A percentile compares a stretch with the other conserved stretches of the same genome.
phyloP scores from a whole-genome alignment of 2,888 invertebrate genomes.

The Cecidostiba fungosa region DNA sequence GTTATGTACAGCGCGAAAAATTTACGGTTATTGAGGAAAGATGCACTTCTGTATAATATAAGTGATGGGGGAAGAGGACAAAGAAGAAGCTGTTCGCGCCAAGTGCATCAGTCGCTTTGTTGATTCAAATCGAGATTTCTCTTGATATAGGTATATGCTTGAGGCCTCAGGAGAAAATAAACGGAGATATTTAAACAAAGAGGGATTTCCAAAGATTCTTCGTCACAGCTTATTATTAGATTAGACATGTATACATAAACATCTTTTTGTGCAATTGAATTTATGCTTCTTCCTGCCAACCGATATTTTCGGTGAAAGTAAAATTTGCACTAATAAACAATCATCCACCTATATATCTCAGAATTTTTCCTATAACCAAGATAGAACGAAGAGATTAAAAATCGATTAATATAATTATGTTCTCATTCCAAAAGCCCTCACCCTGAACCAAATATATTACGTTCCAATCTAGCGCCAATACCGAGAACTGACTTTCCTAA shows the following conservation, averaged over 20 bases:
- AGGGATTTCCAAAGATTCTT: not conserved
- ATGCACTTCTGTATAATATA: too few species aligned
- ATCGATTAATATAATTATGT: not conserved
- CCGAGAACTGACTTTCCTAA: not conserved
- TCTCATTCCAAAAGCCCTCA: not conserved
- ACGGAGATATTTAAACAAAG: conserved; percentile 7
- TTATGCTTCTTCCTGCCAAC: not conserved
- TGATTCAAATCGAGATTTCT: not conserved
- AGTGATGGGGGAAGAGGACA: not conserved
- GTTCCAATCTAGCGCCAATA: not conserved
- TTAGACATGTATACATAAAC: not conserved
- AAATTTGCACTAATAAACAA: too few species aligned
- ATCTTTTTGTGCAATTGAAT: not conserved
- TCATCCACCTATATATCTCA: too few species aligned
- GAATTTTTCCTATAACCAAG: too few species aligned
- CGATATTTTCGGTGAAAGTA: not conserved
- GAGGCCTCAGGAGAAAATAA: not conserved
- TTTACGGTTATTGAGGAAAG: too few species aligned
- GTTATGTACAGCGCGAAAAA: not conserved
- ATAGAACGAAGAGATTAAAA: not conserved
- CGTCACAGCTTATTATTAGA: conserved; percentile 4
- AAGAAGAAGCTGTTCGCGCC: not conserved
- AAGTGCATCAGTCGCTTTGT: not conserved
- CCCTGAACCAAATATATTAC: not conserved
- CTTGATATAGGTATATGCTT: too few species aligned